Percentiles rank a stretch among this genome's conserved stretches.
Conservation (phyloP, 2,888 invertebrate species). For the Zaprionus bogoriensis region DNA sequence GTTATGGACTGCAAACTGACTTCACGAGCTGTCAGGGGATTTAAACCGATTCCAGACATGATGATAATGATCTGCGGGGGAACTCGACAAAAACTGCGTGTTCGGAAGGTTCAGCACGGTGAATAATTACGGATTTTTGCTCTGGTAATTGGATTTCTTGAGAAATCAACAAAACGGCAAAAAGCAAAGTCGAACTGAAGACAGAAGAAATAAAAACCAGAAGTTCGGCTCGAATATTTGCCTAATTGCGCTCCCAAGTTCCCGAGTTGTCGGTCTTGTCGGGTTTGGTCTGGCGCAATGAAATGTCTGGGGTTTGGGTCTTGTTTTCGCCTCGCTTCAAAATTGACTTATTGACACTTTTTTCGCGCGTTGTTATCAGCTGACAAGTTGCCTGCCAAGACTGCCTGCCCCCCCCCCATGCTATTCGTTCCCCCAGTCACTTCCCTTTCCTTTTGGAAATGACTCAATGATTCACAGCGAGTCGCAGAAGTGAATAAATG, state of each 20-base stretch:
- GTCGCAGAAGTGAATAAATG: too few species aligned
- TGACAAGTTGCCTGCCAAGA: neutral
- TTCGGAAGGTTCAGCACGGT: neutral
- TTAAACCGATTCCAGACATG: too few species aligned
- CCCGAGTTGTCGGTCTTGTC: neutral
- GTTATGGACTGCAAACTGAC: too few species aligned
- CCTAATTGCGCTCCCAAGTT: constrained; percentile 4
- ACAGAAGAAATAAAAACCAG: neutral
- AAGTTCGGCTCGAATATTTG: constrained; percentile 22
- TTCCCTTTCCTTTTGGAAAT: too few species aligned
- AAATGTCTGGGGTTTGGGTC: neutral
- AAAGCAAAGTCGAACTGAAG: neutral
- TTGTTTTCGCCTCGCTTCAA: constrained; percentile 14
- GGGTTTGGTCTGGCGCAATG: neutral
- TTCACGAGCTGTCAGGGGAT: too few species aligned
- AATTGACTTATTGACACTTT: constrained; percentile 41
- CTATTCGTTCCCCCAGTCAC: neutral
- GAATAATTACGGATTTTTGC: constrained; percentile 3
- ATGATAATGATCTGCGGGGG: neutral
- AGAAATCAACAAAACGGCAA: neutral
- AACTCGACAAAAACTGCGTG: neutral
- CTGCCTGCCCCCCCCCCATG: neutral
- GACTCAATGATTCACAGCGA: too few species aligned
- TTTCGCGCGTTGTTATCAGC: constrained; percentile 35
- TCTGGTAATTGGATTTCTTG: constrained; percentile 11